Evolutionary conservation across 2,797 vertebrate species (phyloP).

Genomic region (Poeciliopsis presidionis): DNA sequence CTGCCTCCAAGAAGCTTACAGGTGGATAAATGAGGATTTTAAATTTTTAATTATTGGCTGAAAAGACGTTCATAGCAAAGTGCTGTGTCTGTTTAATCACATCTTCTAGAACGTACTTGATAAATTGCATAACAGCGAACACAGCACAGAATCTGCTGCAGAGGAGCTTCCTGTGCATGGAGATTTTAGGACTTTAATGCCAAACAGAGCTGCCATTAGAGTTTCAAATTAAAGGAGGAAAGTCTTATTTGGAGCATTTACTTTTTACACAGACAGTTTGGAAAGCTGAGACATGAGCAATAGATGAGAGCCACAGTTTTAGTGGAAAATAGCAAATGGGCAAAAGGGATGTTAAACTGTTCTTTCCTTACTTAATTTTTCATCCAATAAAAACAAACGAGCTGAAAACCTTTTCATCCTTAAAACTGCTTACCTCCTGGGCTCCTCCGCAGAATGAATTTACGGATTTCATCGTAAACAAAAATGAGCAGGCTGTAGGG

Average conservation of each 20-base stretch:
- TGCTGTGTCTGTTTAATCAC: constrained; percentile 1
- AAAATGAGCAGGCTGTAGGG: constrained; percentile 95
- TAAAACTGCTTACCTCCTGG: constrained; percentile 86
- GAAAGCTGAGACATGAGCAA: constrained; percentile 6
- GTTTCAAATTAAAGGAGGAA: background rate
- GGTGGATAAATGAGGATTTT: background rate
- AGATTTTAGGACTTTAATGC: constrained; percentile 6
- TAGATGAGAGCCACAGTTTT: constrained; percentile 16
- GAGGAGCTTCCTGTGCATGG: background rate
- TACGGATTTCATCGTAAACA: constrained; percentile 91
- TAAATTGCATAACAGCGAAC: background rate
- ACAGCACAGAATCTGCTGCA: background rate
- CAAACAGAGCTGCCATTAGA: constrained; percentile 23
- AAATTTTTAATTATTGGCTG: background rate
- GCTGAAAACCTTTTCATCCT: constrained; percentile 54
- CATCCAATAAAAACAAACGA: constrained; percentile 50
- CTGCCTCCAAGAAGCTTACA: background rate
- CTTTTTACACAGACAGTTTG: constrained; percentile 18
- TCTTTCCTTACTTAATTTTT: background rate
- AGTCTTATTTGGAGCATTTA: constrained; percentile 10
- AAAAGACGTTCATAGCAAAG: background rate
- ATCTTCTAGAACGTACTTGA: background rate
- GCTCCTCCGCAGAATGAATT: constrained; percentile 87
- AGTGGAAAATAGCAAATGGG: constrained; percentile 16
- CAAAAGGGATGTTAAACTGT: constrained; percentile 23